These are phyloP conservation scores for Calameuta filiformis DNA, from an alignment of 2,888 invertebrate species.

Conservation along the genomic window DNA sequence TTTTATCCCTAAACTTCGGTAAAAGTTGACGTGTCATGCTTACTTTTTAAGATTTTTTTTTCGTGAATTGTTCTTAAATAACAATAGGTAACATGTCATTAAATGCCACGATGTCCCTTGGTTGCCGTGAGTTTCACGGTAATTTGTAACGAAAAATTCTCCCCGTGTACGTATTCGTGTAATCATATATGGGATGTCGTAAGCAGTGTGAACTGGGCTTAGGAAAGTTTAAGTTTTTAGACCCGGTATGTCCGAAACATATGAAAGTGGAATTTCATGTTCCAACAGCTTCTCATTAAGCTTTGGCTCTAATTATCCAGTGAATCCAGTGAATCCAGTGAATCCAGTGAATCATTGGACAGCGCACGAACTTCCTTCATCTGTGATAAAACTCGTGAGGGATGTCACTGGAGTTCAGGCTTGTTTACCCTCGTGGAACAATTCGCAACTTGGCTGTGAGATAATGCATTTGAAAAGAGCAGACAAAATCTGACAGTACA, in stretches of 20 bases:
- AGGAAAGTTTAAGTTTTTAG: neutral
- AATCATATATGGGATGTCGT: neutral
- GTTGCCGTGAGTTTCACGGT: too few relatives aligned
- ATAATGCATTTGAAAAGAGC: neutral
- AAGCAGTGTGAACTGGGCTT: neutral
- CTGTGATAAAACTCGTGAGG: neutral
- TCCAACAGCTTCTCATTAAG: neutral
- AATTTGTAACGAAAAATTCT: too few relatives aligned
- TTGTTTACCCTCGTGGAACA: neutral
- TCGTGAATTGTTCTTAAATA: too few relatives aligned
- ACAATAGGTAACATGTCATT: too few relatives aligned
- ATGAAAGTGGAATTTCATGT: neutral
- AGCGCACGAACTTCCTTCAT: neutral
- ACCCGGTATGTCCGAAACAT: neutral
- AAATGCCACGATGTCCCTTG: too few relatives aligned
- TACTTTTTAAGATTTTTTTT: too few relatives aligned
- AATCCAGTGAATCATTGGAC: neutral
- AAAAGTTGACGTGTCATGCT: too few relatives aligned
- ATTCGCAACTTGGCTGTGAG: neutral
- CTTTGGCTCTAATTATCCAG: neutral
- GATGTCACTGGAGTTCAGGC: neutral
- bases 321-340: too few relatives aligned
- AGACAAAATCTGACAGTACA: constrained; percentile 12
- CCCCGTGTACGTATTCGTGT: neutral
- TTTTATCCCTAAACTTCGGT: too few relatives aligned